Evolutionary conservation across 1,140 invertebrate species (phyloP).

Genomic region (Aphaenogaster ashmeadi): DNA sequence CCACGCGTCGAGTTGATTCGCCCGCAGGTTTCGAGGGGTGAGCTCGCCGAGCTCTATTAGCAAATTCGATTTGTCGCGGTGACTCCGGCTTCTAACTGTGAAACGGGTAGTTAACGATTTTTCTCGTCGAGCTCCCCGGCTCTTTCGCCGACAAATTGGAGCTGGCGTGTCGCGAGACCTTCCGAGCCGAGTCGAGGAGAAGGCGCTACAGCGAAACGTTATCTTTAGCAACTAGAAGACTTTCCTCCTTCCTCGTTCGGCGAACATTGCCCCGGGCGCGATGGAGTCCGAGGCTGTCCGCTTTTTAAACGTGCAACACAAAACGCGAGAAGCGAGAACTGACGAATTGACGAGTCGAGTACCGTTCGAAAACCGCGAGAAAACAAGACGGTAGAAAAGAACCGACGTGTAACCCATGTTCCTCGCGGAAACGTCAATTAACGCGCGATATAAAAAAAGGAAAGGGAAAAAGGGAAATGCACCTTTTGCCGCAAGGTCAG

Average conservation of each 20-base stretch:
- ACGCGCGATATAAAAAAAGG: not conserved
- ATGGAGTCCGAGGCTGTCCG: not conserved
- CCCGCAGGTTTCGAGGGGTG: not conserved
- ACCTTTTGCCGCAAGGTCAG: conserved; percentile 45
- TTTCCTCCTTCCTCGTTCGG: not conserved
- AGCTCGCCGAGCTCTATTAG: conserved; percentile 60
- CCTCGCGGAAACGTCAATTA: conserved; percentile 45
- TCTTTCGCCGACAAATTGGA: conserved; percentile 17
- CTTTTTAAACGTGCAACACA: not conserved
- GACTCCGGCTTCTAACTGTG: conserved; percentile 27
- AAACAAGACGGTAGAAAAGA: conserved; percentile 20
- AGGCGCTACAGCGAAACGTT: conserved; percentile 4
- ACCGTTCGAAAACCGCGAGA: not conserved
- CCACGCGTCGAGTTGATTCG: conserved; percentile 53
- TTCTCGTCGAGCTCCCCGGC: conserved; percentile 4
- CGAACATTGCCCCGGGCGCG: not conserved
- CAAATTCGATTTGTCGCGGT: conserved; percentile 73
- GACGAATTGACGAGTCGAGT: conserved; percentile 14
- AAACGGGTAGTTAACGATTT: conserved; percentile 56
- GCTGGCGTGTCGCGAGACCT: conserved; percentile 8
- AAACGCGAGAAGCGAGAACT: not conserved
- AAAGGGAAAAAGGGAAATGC: not conserved
- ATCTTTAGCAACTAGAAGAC: not conserved
- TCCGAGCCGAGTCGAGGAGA: not conserved
- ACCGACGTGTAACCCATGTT: conserved; percentile 53